Percentiles rank a stretch among this genome's conserved stretches.
Conservation (phyloP, 2,797 vertebrate species). For the Thalassophryne amazonica region DNA sequence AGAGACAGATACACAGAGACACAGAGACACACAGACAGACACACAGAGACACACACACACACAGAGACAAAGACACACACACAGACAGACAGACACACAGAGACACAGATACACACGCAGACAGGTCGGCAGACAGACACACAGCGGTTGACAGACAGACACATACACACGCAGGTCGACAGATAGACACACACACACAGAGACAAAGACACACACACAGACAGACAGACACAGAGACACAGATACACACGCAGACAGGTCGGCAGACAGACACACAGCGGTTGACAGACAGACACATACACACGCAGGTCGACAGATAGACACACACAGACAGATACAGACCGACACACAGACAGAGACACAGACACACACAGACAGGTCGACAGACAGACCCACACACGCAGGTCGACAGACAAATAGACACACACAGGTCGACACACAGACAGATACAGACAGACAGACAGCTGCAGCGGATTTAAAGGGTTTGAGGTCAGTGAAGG, state of each 20-base stretch:
- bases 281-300: neutral
- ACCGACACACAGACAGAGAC: neutral
- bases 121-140: neutral
- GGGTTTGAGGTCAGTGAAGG: conserved; percentile 31
- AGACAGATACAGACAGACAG: neutral
- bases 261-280: neutral
- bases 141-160: neutral
- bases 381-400: neutral
- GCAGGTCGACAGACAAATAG: neutral
- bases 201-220: too few relatives aligned
- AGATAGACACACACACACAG: neutral
- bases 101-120: too few relatives aligned
- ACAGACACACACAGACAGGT: neutral
- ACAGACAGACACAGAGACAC: neutral
- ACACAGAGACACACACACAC: neutral
- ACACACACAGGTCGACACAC: too few relatives aligned
- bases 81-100: neutral
- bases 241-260: too few relatives aligned
- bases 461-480: conserved; percentile 21
- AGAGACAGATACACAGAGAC: neutral
- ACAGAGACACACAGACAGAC: neutral
- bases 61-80: neutral
- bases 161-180: neutral
- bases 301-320: neutral
- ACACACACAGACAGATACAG: neutral